phyloP scores from a whole-genome alignment of 2,888 invertebrate species.

The Noctua janthe region DNA sequence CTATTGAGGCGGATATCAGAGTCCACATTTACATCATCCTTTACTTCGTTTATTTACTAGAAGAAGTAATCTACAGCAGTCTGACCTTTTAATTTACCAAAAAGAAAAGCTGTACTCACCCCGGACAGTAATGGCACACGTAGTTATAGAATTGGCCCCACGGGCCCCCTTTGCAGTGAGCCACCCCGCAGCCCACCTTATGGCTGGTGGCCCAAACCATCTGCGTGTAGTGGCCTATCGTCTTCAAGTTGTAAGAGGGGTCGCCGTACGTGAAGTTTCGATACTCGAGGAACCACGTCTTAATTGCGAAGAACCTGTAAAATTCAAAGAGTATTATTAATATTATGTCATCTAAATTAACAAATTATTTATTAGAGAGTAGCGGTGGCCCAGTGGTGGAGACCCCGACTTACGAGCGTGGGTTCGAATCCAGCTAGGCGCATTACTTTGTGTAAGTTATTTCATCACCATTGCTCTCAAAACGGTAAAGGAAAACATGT shows the following conservation, averaged over 20 bases:
- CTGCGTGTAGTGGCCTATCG: constrained; percentile 95
- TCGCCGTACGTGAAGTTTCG: constrained; percentile 93
- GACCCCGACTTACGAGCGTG: too few relatives aligned
- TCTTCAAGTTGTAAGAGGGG: constrained; percentile 90
- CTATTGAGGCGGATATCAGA: background rate
- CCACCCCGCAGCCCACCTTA: constrained; percentile 94
- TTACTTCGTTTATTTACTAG: background rate
- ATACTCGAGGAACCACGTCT: constrained; percentile 94
- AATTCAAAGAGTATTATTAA: background rate
- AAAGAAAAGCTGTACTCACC: constrained; percentile 89
- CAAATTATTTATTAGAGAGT: too few relatives aligned
- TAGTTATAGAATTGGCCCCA: constrained; percentile 93
- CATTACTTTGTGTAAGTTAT: too few relatives aligned
- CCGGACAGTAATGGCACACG: constrained; percentile 96
- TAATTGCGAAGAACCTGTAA: constrained; percentile 94
- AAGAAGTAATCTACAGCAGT: background rate
- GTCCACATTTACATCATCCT: background rate
- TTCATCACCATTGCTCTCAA: too few relatives aligned
- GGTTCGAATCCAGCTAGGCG: too few relatives aligned
- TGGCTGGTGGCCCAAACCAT: constrained; percentile 95
- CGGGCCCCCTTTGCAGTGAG: constrained; percentile 92
- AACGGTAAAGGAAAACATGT: too few relatives aligned
- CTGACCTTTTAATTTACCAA: background rate
- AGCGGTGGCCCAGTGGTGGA: too few relatives aligned
- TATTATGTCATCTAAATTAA: background rate